Evolutionary conservation across 2,113 vertebrate species (phyloP).

Genomic region (Vireo altiloquus): DNA sequence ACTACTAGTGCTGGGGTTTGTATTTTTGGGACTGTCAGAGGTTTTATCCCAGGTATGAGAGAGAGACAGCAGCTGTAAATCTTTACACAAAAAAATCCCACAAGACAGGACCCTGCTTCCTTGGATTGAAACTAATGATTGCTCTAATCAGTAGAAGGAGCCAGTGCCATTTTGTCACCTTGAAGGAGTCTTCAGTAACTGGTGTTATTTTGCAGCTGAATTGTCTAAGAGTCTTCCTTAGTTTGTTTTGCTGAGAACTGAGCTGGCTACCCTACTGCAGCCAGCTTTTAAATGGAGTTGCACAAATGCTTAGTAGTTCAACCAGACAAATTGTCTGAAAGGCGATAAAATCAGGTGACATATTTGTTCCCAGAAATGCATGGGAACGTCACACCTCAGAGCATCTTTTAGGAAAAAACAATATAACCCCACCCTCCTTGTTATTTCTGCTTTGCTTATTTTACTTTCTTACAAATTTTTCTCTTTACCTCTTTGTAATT

Average conservation of each 20-base stretch:
- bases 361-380: not conserved
- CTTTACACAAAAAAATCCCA: not conserved
- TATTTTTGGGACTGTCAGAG: not conserved
- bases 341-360: not conserved
- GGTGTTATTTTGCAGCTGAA: not conserved
- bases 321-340: not conserved
- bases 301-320: not conserved
- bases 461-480: not conserved
- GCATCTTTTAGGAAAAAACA: not conserved
- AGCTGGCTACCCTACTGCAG: not conserved
- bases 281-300: not conserved
- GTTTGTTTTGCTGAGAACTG: not conserved
- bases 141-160: not conserved
- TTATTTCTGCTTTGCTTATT: not conserved
- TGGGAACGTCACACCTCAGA: not conserved
- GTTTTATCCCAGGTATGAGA: not conserved
- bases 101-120: not conserved
- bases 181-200: not conserved
- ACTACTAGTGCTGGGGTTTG: not conserved
- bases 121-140: not conserved
- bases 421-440: accelerated
- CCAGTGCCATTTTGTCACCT: not conserved
- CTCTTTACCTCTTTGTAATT: not conserved
- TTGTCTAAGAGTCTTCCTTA: not conserved
- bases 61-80: not conserved